Conservation (phyloP, 1,140 invertebrate genomes). For the Pseudomyrmex sp. region DNA sequence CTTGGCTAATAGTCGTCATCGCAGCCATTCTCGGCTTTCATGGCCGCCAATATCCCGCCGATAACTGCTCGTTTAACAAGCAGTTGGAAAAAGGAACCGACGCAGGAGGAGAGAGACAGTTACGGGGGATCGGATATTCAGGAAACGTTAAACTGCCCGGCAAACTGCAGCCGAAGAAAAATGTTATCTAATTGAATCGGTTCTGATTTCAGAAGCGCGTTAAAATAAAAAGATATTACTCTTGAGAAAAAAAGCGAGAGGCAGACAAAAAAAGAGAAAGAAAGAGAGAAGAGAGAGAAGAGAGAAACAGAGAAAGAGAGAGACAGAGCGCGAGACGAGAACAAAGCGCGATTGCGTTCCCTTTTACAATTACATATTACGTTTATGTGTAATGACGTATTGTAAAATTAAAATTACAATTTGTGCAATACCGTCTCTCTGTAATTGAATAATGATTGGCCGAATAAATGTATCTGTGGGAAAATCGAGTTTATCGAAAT, state of each 20-base stretch:
- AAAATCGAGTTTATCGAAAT: conserved; percentile 60
- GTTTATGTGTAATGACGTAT: conserved; percentile 12
- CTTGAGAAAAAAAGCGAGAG: conserved; percentile 9
- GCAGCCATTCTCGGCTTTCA: conserved; percentile 45
- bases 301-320: background rate
- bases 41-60: conserved; percentile 50
- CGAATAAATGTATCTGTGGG: conserved; percentile 44
- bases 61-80: conserved; percentile 54
- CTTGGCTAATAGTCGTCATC: conserved; percentile 69
- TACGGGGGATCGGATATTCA: conserved; percentile 22
- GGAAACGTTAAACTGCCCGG: conserved; percentile 16
- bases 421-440: conserved; percentile 48
- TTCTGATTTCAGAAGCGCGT: background rate
- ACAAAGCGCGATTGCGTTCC: background rate
- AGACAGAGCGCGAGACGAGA: too few relatives aligned
- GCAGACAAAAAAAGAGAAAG: background rate
- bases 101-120: background rate
- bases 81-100: conserved; percentile 3
- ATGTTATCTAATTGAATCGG: conserved; percentile 43
- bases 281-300: conserved; percentile 17
- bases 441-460: conserved; percentile 57
- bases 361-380: background rate
- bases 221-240: conserved; percentile 11
- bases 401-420: conserved; percentile 55
- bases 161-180: conserved; percentile 17